phyloP scores from a whole-genome alignment of 2,113 vertebrate species.

The Xiphophorus maculatus region DNA sequence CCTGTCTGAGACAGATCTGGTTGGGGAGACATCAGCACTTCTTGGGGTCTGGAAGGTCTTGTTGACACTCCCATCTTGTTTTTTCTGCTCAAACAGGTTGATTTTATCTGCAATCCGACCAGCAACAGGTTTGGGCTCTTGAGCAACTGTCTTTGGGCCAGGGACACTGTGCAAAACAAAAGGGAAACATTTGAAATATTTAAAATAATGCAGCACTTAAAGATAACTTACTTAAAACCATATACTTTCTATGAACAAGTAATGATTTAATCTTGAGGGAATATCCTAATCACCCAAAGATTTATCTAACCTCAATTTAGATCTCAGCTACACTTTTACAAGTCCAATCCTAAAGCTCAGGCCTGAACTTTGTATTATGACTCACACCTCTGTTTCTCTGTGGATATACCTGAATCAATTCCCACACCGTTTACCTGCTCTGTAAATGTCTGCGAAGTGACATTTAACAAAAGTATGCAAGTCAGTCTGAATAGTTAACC shows the following conservation, averaged over 20 bases:
- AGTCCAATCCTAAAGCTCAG: background rate
- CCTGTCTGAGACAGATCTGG: constrained; percentile 25
- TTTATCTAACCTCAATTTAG: background rate
- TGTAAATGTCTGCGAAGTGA: constrained; percentile 2
- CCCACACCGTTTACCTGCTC: constrained; percentile 12
- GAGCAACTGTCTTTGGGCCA: constrained; percentile 26
- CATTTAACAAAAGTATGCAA: background rate
- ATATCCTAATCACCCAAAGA: constrained; percentile 11
- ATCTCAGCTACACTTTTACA: constrained; percentile 2
- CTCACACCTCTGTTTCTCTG: constrained; percentile 23
- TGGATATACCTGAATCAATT: constrained; percentile 23
- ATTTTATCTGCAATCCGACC: constrained; percentile 72
- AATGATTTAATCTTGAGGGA: background rate
- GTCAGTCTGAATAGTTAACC: background rate
- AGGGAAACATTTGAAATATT: constrained; percentile 7
- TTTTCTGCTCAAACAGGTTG: constrained; percentile 67
- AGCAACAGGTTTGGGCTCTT: constrained; percentile 29
- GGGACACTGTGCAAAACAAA: constrained; percentile 50
- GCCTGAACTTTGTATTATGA: constrained; percentile 51
- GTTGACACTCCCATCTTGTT: background rate
- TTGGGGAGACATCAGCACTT: constrained; percentile 68
- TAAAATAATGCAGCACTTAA: background rate
- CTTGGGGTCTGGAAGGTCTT: constrained; percentile 28
- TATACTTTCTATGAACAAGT: background rate
- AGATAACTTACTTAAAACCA: background rate